Conservation (phyloP, 1,140 invertebrate species). For the Daktulosphaira vitifoliae region DNA sequence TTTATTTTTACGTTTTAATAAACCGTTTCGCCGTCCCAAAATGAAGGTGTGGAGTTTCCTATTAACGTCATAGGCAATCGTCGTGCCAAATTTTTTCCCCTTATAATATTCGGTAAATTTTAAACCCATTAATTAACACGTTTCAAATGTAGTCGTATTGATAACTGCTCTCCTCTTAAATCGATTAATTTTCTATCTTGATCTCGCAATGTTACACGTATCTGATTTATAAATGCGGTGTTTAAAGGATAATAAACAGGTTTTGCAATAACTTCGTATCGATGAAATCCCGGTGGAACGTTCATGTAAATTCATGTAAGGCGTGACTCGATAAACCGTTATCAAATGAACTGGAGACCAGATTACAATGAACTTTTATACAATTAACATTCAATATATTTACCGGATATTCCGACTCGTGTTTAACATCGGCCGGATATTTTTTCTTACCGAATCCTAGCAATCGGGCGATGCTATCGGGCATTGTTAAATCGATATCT, state of each 20-base stretch:
- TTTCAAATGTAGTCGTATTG: constrained; percentile 35
- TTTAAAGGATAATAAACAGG: constrained; percentile 37
- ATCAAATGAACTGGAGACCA: constrained; percentile 38
- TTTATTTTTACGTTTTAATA: no score
- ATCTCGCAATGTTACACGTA: constrained; percentile 35
- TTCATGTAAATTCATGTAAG: constrained; percentile 41
- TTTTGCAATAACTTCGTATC: constrained; percentile 38
- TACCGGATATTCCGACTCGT: constrained; percentile 7
- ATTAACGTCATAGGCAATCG: no score
- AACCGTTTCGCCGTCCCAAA: no score
- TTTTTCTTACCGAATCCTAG: not conserved
- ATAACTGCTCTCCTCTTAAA: constrained; percentile 37
- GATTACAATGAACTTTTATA: constrained; percentile 33
- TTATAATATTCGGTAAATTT: constrained; percentile 32
- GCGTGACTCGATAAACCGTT: constrained; percentile 39
- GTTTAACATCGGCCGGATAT: not conserved
- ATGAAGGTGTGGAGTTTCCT: no score
- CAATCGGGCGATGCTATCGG: not conserved
- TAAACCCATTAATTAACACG: constrained; percentile 31
- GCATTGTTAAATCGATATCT: not conserved
- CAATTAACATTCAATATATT: constrained; percentile 24
- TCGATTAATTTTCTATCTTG: constrained; percentile 31
- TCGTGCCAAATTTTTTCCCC: no score
- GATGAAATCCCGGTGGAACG: constrained; percentile 40
- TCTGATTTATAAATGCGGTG: constrained; percentile 33